These are phyloP conservation scores for Vombatus ursinus DNA, from an alignment of 2,113 vertebrate genomes.

Conservation along the genomic window DNA sequence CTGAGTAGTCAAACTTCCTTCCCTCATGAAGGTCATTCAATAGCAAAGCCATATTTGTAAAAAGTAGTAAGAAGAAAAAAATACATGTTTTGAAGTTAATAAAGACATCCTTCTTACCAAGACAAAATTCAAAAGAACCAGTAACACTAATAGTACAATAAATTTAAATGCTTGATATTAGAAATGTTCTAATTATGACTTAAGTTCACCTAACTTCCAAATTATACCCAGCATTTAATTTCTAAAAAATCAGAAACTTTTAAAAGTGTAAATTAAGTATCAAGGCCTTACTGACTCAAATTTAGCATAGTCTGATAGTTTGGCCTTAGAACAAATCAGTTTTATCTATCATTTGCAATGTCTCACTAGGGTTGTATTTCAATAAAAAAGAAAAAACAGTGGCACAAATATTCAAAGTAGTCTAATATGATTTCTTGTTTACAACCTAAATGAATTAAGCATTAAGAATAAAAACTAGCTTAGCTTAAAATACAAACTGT, in stretches of 20 bases:
- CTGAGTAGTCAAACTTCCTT: slow-evolving; percentile 42
- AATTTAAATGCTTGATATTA: neutral
- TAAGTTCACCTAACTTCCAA: neutral
- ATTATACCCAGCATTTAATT: neutral
- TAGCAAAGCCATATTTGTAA: slow-evolving; percentile 26
- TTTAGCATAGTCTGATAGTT: neutral
- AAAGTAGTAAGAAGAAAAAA: neutral
- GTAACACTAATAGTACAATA: neutral
- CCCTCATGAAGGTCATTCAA: slow-evolving; percentile 28
- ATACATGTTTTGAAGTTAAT: neutral
- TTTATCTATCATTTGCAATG: neutral
- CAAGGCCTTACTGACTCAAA: neutral
- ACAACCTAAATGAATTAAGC: neutral
- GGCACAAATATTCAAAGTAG: neutral
- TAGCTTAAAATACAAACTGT: neutral
- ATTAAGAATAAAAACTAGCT: neutral
- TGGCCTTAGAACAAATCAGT: neutral
- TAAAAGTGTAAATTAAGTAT: neutral
- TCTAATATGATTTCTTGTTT: neutral
- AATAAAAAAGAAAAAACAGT: neutral
- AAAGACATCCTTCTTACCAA: neutral
- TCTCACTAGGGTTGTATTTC: no score
- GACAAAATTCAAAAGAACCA: slow-evolving; percentile 15
- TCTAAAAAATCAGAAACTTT: neutral
- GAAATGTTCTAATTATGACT: neutral